Evolutionary conservation across 37 sponge, comb jelly and placozoan genomes (phyloP), one percentile per base, ranked within the genome.

Genomic region (Axinella damicornis): DNA sequence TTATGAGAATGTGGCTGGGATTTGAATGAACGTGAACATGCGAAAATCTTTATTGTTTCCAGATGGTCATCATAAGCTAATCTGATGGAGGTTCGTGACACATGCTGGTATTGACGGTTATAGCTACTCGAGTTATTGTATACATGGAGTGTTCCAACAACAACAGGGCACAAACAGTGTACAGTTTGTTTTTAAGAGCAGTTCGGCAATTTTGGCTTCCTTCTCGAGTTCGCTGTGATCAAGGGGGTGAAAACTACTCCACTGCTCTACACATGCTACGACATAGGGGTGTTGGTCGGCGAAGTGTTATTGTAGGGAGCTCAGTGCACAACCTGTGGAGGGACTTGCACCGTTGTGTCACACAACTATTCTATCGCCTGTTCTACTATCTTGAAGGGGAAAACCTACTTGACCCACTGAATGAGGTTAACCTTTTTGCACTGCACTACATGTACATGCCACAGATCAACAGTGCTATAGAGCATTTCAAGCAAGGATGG

Each of bases 241-340:
- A 89, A 53, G 89, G 89, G 17, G 32, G 84, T 27, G 89, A 89
- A 68, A 89, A 89, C 71, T 18, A 61, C 18, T 25, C 41, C 14
- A 84, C 83, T 61, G 89, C 89, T 37, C 24, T 60, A 18, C 84
- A 78, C 41, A 89, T 89, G 89, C 64, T 89, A 32, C 21, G 53
- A 30, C 78, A 89, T 56, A 69, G 79, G 22, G 89, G 89, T 24
- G 19, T 31, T 25, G 52, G 78, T 30, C 39, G 89, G 46, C 37
- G 81, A 22, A 54, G 57, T 25, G 76, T 89, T 27, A 39, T 82
- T 46, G 66, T 60, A 34, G 89, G 89, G 39, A 78, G 84, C 57
- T 89, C 89, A 0, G 73, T 83, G 18, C 83, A 89, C 65, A 89
- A 89, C 73, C 62, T 89, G 19, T 89, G 83, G 89, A 32, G 78